phyloP scores from a whole-genome alignment of 2,888 invertebrate genomes.

The Trichogramma evanescens region DNA sequence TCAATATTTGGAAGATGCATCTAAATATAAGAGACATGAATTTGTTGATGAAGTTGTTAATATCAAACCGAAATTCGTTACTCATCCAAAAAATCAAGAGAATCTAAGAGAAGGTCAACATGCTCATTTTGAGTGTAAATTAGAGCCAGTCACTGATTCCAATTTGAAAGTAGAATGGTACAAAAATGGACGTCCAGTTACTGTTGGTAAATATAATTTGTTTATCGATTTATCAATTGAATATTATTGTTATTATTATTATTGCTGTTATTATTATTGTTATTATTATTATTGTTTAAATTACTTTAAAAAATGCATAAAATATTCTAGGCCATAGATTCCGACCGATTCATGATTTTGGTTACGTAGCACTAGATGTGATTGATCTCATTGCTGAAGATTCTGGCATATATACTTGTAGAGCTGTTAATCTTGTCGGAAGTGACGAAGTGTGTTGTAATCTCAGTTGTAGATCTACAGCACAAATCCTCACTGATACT shows the following conservation, averaged over 20 bases:
- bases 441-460: constrained; percentile 76
- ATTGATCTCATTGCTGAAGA: constrained; percentile 95
- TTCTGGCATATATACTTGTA: constrained; percentile 86
- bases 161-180: constrained; percentile 96
- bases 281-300: not conserved
- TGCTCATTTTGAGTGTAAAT: constrained; percentile 95
- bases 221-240: not conserved
- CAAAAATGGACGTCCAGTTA: constrained; percentile 89
- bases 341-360: constrained; percentile 95
- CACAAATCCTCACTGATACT: constrained; percentile 75
- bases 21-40: constrained; percentile 75
- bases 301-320: too few species aligned
- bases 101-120: constrained; percentile 83
- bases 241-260: not conserved
- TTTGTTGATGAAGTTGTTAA: constrained; percentile 77
- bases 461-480: constrained; percentile 66
- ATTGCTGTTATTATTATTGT: not conserved
- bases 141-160: constrained; percentile 94
- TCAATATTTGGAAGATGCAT: constrained; percentile 81
- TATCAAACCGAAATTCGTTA: constrained; percentile 75
- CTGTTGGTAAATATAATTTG: constrained; percentile 57
- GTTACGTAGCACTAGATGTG: constrained; percentile 95
- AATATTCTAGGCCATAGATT: constrained; percentile 69
- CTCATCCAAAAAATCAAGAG: constrained; percentile 78
- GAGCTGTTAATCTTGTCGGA: constrained; percentile 85